These are phyloP conservation scores for Ectemnius lituratus DNA, from an alignment of 2,888 invertebrate species.

Conservation along the genomic window DNA sequence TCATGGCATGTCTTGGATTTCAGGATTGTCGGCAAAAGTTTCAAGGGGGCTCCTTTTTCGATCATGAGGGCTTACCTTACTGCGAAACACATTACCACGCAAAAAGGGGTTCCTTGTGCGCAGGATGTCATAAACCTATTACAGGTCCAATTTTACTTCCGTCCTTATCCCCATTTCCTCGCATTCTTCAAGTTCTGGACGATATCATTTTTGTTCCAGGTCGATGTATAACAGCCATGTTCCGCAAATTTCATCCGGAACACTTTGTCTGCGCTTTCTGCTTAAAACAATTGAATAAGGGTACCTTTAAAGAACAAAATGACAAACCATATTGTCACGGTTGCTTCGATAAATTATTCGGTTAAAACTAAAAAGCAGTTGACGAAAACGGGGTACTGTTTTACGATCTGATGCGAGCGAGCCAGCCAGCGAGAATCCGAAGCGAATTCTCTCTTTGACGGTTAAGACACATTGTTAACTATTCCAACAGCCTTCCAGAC, in stretches of 20 bases:
- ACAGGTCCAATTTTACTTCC: conserved; percentile 80
- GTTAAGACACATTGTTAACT: too few species aligned
- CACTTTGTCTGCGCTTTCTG: conserved; percentile 99
- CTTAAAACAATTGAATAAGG: conserved; percentile 97
- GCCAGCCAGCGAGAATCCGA: too few species aligned
- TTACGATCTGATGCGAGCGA: too few species aligned
- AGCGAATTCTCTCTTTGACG: too few species aligned
- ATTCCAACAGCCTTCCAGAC: too few species aligned
- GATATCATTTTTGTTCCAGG: conserved; percentile 76
- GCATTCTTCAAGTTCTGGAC: neutral
- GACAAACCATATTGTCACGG: conserved; percentile 99
- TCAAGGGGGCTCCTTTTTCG: conserved; percentile 98
- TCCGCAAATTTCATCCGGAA: conserved; percentile 99
- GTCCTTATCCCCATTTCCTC: neutral
- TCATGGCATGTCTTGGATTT: conserved; percentile 62
- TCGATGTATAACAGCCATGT: conserved; percentile 99
- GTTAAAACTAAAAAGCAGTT: conserved; percentile 79
- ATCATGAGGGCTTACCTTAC: conserved; percentile 98
- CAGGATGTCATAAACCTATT: conserved; percentile 98
- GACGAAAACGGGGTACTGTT: conserved; percentile 16
- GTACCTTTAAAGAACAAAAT: conserved; percentile 99
- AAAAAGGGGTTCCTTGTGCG: conserved; percentile 97
- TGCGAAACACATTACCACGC: conserved; percentile 99
- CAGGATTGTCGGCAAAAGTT: conserved; percentile 98
- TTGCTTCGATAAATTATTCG: conserved; percentile 98